Base-by-base conservation (phyloP, 2,113 vertebrate genomes). In the Carassius gibelio region DNA sequence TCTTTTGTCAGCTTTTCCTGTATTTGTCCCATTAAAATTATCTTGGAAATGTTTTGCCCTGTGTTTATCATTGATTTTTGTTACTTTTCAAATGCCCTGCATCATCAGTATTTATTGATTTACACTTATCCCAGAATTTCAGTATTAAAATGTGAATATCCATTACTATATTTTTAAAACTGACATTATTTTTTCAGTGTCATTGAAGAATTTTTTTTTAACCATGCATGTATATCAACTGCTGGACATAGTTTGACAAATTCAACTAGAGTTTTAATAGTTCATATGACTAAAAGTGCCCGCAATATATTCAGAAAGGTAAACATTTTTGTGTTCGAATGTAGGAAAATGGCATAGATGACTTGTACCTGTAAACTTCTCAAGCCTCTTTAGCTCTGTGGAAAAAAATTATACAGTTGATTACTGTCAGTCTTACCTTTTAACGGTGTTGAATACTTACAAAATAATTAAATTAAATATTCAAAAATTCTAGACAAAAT, bases 381-480 rank as follows among this genome's bases (percentile, higher is more conserved):
- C 45, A 38, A 87, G 75, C 30, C 34, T 81, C 76, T 9, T 66
- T 26, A 87, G 76, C 79, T 87, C 86, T 87, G 82, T 75, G 11
- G 45, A 77, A 68, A 68, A 6, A 80, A 48, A 23, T 23, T 23
- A 48, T 50, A 26, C 11, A 75, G 8, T 48, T 75, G n/a, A 26
- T 75, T 15, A 74, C 17, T 19, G 26, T 23, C 48, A 30, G 23
- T 23, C 2, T 23, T 23, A 45, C 2, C 4, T n/a, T n/a, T 74
- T 48, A 74, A 14, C 23, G 30, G 23, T 26, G n/a, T 5, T 30
- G 62, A 14, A 66, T 14, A 11, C 71, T 26, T 66, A 13, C 23
- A 66, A 3, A 11, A 48, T 23, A 74, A 42, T 5, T 38, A 1
- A 4, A 21, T 71, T 38, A 38, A 38, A 4, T 21, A 71, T 74